Conservation (phyloP, 2,797 vertebrate genomes). For the Acomys russatus region DNA sequence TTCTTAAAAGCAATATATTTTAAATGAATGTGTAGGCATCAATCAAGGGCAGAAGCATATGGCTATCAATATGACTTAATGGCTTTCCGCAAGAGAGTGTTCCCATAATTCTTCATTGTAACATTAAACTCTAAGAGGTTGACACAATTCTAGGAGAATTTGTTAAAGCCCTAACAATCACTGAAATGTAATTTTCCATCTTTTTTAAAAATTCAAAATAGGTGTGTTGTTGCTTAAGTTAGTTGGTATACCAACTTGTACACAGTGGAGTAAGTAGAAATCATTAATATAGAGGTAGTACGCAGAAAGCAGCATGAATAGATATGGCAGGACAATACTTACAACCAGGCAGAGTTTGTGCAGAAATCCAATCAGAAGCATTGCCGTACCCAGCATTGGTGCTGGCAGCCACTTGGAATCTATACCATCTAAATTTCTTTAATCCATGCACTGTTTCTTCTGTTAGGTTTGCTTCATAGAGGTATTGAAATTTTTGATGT, state of each 20-base stretch:
- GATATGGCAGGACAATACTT: slow-evolving; percentile 84
- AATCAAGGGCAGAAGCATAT: neutral
- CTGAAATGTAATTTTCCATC: neutral
- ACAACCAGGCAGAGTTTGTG: slow-evolving; percentile 94
- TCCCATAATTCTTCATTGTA: neutral
- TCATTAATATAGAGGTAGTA: neutral
- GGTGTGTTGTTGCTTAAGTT: neutral
- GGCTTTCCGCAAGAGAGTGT: neutral
- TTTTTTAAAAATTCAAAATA: neutral
- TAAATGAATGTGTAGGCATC: neutral
- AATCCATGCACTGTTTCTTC: slow-evolving; percentile 91
- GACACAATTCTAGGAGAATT: neutral
- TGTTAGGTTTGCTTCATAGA: slow-evolving; percentile 86
- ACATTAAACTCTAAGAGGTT: neutral
- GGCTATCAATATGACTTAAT: neutral
- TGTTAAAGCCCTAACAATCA: neutral
- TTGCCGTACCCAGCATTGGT: slow-evolving; percentile 95
- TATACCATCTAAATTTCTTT: slow-evolving; percentile 95
- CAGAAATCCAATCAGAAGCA: slow-evolving; percentile 92
- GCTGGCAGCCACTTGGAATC: slow-evolving; percentile 94
- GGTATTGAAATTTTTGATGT: slow-evolving; percentile 87
- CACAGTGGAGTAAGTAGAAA: neutral
- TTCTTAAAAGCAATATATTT: neutral
- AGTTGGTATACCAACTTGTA: neutral
- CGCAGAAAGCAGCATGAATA: neutral